Conservation (phyloP, 2,797 vertebrate genomes). For the Tragelaphus oryx region DNA sequence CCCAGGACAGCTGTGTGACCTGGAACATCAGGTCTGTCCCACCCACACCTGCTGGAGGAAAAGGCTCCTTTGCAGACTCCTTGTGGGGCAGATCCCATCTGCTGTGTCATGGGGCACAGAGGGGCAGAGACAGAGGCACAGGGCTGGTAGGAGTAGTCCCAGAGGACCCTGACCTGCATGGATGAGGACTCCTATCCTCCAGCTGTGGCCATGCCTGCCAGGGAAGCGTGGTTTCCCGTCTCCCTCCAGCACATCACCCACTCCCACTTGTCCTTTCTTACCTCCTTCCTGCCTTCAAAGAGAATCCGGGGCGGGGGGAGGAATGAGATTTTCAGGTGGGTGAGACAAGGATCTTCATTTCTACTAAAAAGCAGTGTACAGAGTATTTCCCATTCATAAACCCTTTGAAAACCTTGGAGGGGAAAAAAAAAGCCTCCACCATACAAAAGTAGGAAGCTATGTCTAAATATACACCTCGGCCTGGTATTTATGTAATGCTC, state of each 20-base stretch:
- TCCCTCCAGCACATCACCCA: neutral
- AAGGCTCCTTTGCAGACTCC: neutral
- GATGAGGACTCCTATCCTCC: accelerated
- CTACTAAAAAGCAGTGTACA: constrained; percentile 56
- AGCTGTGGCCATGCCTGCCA: neutral
- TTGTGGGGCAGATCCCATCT: neutral
- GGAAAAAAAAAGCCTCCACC: neutral
- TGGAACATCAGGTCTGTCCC: neutral
- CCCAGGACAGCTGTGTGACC: neutral
- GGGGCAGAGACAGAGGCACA: neutral
- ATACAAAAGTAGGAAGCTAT: constrained; percentile 63
- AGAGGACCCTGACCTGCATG: no score
- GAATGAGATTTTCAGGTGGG: constrained; percentile 62
- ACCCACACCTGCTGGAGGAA: neutral
- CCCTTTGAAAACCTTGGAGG: constrained; percentile 63
- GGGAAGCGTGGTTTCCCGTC: neutral
- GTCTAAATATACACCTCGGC: constrained; percentile 67
- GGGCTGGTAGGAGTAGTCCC: neutral
- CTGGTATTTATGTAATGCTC: constrained; percentile 71
- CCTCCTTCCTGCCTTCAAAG: constrained; percentile 45
- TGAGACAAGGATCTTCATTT: constrained; percentile 68
- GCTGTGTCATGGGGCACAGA: neutral
- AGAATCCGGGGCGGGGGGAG: neutral
- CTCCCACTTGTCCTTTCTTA: constrained; percentile 27
- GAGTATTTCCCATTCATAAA: constrained; percentile 76